Evolutionary conservation across 2,797 vertebrate genomes (phyloP), one percentile per base, ranked within the genome.

Genomic region (Sciaenops ocellatus): DNA sequence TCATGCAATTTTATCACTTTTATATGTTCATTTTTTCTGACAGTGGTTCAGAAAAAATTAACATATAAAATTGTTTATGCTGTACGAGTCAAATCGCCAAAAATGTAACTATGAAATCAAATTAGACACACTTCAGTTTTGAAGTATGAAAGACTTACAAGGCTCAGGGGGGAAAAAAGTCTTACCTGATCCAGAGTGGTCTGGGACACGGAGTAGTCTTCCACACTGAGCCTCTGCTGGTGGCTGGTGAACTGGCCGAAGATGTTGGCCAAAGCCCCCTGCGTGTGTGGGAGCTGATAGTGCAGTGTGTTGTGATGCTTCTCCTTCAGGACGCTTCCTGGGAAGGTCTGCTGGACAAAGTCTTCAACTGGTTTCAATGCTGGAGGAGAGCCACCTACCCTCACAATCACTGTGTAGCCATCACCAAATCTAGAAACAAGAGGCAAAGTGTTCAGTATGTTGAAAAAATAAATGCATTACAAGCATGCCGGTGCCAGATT

Each of bases 141-240:
- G 16, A 59, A 50, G 17, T 24, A 5, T 10, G 3, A 11, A 20
- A 54, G 18, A 28, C 22, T 38, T 15, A 17, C 13, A 34, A 62
- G 61, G 47, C 6, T 68, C n/a, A 50, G 6, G 16, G 26, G 6
- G 15, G 16, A 22, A 20, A 20, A 30, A 26, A 30, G 44, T 92
- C 79, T 83, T 65, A 99, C 98, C 97, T 99, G 98, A 94, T 99
- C 98, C 89, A 99, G 96, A 52, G 98, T 99, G 63, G 98, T 99
- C 95, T 99, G 98, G 65, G 98, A 99, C 84, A 99, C 98, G 0
- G 98, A 99, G 95, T 99, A 99, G 90, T 99, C 98, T 89, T 99
- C 98, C 89, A 99, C 95, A 22, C 91, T 84, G 82, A 99, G 96
- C 77, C 86, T 89, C 66, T 95, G 94, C 92, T 97, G 98, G 80